Evolutionary conservation across 2,797 vertebrate species (phyloP).

Genomic region (Zalophus californianus): DNA sequence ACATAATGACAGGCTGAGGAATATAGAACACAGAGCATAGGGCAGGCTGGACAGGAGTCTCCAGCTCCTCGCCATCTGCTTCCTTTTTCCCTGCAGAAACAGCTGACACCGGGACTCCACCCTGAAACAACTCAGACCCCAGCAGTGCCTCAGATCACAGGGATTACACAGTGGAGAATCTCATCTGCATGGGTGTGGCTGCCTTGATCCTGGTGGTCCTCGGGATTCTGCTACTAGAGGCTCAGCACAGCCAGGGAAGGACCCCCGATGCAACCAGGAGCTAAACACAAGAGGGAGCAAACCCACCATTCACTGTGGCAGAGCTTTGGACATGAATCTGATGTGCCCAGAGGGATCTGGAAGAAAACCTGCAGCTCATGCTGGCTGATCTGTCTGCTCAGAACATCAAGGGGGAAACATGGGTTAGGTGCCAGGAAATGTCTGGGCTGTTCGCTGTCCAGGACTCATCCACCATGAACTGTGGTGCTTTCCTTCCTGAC

Average conservation of each 20-base stretch:
- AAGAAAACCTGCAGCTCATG: background rate
- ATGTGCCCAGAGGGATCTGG: background rate
- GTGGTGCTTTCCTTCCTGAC: background rate
- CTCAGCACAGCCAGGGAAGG: too few species aligned
- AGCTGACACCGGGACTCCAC: too few species aligned
- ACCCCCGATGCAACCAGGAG: background rate
- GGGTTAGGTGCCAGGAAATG: background rate
- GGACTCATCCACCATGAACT: background rate
- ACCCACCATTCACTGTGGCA: background rate
- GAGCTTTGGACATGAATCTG: background rate
- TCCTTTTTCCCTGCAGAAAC: too few species aligned
- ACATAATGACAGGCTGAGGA: too few species aligned
- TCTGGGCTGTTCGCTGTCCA: background rate
- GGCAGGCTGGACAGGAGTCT: too few species aligned
- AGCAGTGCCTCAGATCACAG: rapidly evolving
- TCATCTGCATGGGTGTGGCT: background rate
- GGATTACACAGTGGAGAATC: background rate
- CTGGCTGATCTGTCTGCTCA: too few species aligned
- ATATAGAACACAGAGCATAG: too few species aligned
- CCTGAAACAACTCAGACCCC: too few species aligned
- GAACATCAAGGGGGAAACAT: too few species aligned
- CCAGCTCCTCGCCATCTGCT: too few species aligned
- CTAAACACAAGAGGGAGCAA: background rate
- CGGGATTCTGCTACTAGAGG: background rate
- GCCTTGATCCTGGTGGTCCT: background rate